A percentile compares a stretch with the other conserved stretches of the same genome.
phyloP scores from a whole-genome alignment of 1,140 invertebrate species.

The Teleogryllus occipitalis region DNA sequence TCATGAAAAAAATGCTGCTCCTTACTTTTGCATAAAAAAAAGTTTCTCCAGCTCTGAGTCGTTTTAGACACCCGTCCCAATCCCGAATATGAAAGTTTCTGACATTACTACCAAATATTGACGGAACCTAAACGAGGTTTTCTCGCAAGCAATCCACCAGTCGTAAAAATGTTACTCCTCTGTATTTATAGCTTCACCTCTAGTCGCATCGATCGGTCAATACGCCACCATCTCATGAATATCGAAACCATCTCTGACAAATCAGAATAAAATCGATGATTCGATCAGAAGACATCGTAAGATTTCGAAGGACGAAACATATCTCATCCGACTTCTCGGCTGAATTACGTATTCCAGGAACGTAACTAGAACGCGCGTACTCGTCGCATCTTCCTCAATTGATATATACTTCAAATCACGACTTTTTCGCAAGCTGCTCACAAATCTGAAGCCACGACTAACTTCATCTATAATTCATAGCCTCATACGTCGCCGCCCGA shows the following conservation, averaged over 20 bases:
- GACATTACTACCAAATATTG: too few species aligned
- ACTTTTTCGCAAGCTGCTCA: background rate
- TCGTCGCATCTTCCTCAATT: background rate
- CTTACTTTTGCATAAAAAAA: too few species aligned
- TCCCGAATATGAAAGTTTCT: too few species aligned
- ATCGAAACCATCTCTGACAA: background rate
- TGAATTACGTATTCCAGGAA: background rate
- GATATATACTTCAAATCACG: slow-evolving; percentile 5
- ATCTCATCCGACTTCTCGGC: too few species aligned
- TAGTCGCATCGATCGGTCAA: background rate
- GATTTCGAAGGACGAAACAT: too few species aligned
- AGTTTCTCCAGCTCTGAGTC: too few species aligned
- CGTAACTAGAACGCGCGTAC: background rate
- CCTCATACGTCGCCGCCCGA: background rate
- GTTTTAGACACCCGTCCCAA: too few species aligned
- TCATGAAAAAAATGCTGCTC: too few species aligned
- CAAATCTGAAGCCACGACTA: background rate
- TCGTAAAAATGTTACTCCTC: background rate
- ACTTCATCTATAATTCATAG: background rate
- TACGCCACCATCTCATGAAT: background rate
- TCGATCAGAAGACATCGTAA: background rate
- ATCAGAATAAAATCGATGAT: background rate
- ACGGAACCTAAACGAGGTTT: too few species aligned
- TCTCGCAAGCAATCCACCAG: too few species aligned
- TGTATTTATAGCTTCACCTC: background rate